Base-by-base conservation (phyloP, 2,888 invertebrate species). In the Plebejus argus region DNA sequence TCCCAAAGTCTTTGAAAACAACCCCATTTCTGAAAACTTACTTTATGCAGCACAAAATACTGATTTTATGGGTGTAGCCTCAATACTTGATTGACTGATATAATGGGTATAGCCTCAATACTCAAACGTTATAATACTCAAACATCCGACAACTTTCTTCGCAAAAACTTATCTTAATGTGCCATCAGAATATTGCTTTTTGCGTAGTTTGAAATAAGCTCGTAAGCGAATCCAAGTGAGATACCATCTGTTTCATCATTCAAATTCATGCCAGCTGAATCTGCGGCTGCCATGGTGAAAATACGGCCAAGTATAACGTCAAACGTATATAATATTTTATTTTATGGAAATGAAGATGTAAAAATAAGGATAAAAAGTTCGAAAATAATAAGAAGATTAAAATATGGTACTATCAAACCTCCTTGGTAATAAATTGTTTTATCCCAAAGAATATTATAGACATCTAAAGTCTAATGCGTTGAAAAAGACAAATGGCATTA, bases 181-280 rank as follows among this genome's bases (percentile, higher is more conserved):
- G 66, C 66, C 28, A 66, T 66, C 28, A 6, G 66, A 15, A 61
- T 61, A 61, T 66, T 23, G 23, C 20, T 20, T 66, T 61, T 66
- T 66, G 66, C 58, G 58, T n/a, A 33, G 28, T 28, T 66, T 66
- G 18, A 33, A 66, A 28, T 66, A 28, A 66, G 66, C 66, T 66
- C 33, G 12, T 15, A 66, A 66, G 28, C 23, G 28, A 15, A 66
- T 66, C 66, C 28, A 66, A 66, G 28, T 23, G 66, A 66, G 66
- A 66, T 66, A 66, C 66, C 66, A 66, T 66, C 66, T 66, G 66
- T 66, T 66, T 66, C 66, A 66, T 66, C 12, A 66, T 66, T 33
- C 66, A 28, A 66, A 66, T 66, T 66, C 23, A 28, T 66, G 66
- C 28, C 66, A 66, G 18, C 28, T 61, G 61, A 10, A 58, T n/a